Percentiles rank a stretch among this genome's conserved stretches.
phyloP scores from a whole-genome alignment of 2,888 invertebrate species.

The Pristionchus mayeri region DNA sequence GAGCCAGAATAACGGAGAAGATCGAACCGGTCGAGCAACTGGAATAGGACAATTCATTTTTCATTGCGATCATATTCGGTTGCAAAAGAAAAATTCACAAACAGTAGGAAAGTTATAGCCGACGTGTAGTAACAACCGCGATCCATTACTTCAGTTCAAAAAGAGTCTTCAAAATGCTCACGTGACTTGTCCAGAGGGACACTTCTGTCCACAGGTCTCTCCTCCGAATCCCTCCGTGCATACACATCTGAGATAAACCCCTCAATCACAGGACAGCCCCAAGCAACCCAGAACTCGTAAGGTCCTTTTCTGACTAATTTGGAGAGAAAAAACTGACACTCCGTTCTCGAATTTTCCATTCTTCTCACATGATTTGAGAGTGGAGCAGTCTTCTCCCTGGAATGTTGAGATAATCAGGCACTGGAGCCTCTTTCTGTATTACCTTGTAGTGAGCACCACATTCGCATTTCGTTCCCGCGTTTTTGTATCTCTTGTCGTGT shows the following conservation, averaged over 20 bases:
- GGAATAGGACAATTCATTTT: too few species aligned
- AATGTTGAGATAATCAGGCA: neutral
- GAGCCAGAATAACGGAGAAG: neutral
- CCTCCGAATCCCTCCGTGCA: slow-evolving; percentile 72
- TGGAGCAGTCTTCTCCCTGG: slow-evolving; percentile 70
- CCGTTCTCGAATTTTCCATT: slow-evolving; percentile 65
- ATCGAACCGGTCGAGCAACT: slow-evolving; percentile 20
- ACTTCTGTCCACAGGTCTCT: slow-evolving; percentile 70
- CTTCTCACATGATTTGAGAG: slow-evolving; percentile 59
- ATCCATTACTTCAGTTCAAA: too few species aligned
- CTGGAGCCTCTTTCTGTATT: neutral
- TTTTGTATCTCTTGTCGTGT: slow-evolving; percentile 57
- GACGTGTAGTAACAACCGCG: too few species aligned
- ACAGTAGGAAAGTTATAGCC: too few species aligned
- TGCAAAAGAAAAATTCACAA: too few species aligned
- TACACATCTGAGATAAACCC: slow-evolving; percentile 61
- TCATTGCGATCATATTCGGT: too few species aligned
- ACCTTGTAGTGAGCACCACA: slow-evolving; percentile 41
- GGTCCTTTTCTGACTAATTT: too few species aligned
- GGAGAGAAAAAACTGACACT: slow-evolving; percentile 50
- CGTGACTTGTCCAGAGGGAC: slow-evolving; percentile 68
- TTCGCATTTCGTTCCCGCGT: slow-evolving; percentile 48
- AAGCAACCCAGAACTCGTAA: neutral
- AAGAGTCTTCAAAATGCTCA: slow-evolving; percentile 56
- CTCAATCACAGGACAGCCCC: neutral